Evolutionary conservation across 2,797 vertebrate genomes (phyloP).

Genomic region (Spinus olivaceus): DNA sequence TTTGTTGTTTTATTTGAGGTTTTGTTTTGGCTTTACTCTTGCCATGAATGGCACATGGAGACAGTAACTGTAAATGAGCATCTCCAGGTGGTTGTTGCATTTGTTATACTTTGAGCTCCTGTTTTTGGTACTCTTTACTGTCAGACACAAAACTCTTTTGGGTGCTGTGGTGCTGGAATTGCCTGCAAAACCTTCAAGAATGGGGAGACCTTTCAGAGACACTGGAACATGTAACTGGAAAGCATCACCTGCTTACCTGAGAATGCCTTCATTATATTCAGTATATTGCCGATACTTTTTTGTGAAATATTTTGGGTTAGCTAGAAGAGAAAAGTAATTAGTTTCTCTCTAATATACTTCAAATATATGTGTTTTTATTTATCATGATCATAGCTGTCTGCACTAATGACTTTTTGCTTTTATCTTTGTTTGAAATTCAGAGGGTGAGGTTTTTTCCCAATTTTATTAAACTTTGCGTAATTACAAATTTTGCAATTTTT

Average conservation of each 20-base stretch:
- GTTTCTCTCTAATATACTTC: background rate
- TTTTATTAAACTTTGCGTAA: background rate
- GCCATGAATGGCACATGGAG: background rate
- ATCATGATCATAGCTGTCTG: background rate
- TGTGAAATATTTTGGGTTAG: background rate
- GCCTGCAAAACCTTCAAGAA: background rate
- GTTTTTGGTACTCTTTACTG: background rate
- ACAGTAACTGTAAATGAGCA: background rate
- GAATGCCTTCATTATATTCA: background rate
- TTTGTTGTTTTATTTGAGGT: background rate
- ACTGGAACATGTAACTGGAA: background rate
- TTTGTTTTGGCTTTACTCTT: background rate
- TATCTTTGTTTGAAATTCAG: background rate
- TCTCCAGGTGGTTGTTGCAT: background rate
- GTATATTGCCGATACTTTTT: fast-evolving
- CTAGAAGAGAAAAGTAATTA: background rate
- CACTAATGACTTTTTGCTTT: background rate
- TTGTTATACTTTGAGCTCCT: background rate
- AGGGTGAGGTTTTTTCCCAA: fast-evolving
- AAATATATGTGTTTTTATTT: background rate
- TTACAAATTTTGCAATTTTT: background rate
- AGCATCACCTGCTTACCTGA: background rate
- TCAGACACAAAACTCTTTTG: background rate
- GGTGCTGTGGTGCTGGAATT: background rate
- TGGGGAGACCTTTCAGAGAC: background rate